Evolutionary conservation across 2,797 vertebrate species (phyloP).

Genomic region (Orestias chungarensis): DNA sequence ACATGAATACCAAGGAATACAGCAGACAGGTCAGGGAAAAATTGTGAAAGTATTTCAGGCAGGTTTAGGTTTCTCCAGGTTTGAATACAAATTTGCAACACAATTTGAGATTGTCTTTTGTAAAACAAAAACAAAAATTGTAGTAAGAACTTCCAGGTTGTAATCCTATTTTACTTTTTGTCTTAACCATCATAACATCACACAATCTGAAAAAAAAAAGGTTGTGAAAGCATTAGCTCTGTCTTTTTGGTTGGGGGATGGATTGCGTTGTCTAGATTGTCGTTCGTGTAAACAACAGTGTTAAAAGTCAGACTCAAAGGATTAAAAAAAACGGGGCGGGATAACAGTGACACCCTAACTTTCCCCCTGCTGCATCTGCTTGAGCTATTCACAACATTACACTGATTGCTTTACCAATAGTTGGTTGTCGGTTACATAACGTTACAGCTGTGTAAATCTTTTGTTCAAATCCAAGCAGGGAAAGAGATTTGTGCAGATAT

Average conservation of each 20-base stretch:
- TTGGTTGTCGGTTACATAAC: background rate
- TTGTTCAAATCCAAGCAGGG: background rate
- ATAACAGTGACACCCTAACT: background rate
- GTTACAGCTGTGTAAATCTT: background rate
- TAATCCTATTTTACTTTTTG: background rate
- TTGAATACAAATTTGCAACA: background rate
- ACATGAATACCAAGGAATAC: no score
- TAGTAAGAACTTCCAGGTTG: background rate
- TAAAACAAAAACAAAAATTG: background rate
- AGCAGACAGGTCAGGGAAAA: no score
- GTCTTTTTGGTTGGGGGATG: background rate
- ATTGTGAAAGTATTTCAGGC: no score
- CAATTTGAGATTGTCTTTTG: background rate
- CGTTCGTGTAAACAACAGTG: background rate
- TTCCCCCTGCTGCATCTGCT: background rate
- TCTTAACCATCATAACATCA: background rate
- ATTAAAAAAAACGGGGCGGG: background rate
- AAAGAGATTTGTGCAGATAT: background rate
- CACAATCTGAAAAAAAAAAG: background rate
- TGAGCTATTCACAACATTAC: background rate
- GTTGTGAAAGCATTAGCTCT: background rate
- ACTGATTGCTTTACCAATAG: constrained; percentile 1
- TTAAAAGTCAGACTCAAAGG: background rate
- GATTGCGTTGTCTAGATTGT: no score
- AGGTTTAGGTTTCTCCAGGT: no score